Conservation (phyloP, 2,888 invertebrate species). For the Polyommatus iphigenia region DNA sequence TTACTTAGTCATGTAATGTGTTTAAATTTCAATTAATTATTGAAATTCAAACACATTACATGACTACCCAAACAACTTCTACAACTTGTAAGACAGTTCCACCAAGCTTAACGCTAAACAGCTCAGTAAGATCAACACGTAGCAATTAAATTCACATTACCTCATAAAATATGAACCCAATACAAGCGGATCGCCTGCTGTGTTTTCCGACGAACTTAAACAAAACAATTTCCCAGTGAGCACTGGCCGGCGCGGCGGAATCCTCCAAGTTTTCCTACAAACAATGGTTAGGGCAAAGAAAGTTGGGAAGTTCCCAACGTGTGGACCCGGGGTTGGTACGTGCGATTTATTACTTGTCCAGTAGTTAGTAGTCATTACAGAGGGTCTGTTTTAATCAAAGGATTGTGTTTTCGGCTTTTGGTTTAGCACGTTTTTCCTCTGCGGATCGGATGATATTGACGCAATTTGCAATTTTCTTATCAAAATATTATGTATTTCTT, state of each 20-base stretch:
- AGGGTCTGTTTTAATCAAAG: conserved; percentile 18
- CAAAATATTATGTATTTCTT: neutral
- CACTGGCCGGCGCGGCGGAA: conserved; percentile 70
- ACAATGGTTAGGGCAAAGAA: conserved; percentile 77
- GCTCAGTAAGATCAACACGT: conserved; percentile 37
- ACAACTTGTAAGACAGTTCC: neutral
- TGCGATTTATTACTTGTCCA: conserved; percentile 44
- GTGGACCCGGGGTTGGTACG: conserved; percentile 41
- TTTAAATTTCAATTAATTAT: too few relatives aligned
- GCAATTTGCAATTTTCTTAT: neutral
- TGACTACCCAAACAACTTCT: neutral
- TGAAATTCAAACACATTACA: neutral
- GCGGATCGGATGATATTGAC: neutral
- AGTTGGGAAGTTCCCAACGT: conserved; percentile 60
- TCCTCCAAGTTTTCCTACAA: conserved; percentile 70
- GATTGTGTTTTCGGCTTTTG: conserved; percentile 4
- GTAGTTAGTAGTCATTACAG: conserved; percentile 16
- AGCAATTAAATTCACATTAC: conserved; percentile 59
- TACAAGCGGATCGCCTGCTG: conserved; percentile 64
- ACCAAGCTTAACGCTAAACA: conserved; percentile 27
- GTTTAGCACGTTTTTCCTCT: neutral
- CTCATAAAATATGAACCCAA: conserved; percentile 61
- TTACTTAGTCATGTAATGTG: too few relatives aligned
- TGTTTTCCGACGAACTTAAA: conserved; percentile 75
- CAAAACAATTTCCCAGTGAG: conserved; percentile 72